These are phyloP conservation scores for Euura lappo DNA, from an alignment of 1,140 invertebrate species.

Conservation along the genomic window DNA sequence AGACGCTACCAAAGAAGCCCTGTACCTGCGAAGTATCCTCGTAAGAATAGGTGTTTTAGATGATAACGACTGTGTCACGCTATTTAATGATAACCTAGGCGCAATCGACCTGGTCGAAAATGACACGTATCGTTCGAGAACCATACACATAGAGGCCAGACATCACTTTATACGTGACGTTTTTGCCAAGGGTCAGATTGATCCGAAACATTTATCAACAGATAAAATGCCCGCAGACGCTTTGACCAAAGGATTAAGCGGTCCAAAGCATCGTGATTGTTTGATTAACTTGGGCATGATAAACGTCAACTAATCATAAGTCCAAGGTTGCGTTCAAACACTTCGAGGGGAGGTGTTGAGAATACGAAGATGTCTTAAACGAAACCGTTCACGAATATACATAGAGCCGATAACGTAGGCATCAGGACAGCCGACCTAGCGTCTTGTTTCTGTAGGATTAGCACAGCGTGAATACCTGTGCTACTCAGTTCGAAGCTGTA, in stretches of 20 bases:
- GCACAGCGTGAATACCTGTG: too few relatives aligned
- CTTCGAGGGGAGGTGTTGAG: conserved; percentile 15
- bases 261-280: conserved; percentile 5
- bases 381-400: too few relatives aligned
- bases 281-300: conserved; percentile 13
- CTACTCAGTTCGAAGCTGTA: too few relatives aligned
- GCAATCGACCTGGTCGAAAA: conserved; percentile 30
- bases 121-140: conserved; percentile 23
- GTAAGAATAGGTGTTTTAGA: neutral
- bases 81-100: conserved; percentile 34
- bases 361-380: neutral
- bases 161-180: conserved; percentile 29
- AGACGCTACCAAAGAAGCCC: neutral
- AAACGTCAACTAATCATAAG: neutral
- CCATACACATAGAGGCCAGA: conserved; percentile 36
- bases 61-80: conserved; percentile 1
- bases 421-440: too few relatives aligned
- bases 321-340: conserved; percentile 1
- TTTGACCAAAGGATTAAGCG: neutral
- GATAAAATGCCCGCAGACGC: conserved; percentile 12
- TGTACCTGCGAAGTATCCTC: neutral
- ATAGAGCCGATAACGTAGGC: too few relatives aligned
- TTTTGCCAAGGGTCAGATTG: neutral
- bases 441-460: too few relatives aligned
- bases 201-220: conserved; percentile 11